Evolutionary conservation across 2,888 invertebrate genomes (phyloP), one percentile per base, ranked within the genome.

Genomic region (Smittia sp.): DNA sequence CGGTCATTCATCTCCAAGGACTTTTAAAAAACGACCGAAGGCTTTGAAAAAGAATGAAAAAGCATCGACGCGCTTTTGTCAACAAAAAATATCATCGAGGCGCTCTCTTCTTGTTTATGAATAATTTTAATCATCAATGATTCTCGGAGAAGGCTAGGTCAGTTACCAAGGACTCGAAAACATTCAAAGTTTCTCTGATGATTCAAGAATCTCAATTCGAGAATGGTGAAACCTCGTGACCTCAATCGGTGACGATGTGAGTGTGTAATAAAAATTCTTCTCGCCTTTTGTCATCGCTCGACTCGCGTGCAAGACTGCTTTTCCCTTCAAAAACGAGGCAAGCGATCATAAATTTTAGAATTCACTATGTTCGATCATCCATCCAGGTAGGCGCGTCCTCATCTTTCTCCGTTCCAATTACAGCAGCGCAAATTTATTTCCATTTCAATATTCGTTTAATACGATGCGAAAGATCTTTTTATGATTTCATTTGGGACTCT

Each of bases 111-210:
- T 46, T 46, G 11, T 46, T 46, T 46, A 15, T 46, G 32, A 32
- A 32, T 32, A 15, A 15, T 58, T 22, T 9, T 70, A 52, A 72
- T 72, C 58, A 62, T 72, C 72, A 72, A 72, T 54, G 62, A 72
- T 72, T 72, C 72, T 72, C 38, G 58, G 18, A 13, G 54, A 54
- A 38, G 72, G 22, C 58, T 72, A 72, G 72, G 72, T 72, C 72
- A 72, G 72, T 72, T 72, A 38, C 38, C 72, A 72, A 72, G 72
- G 72, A 72, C 38, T 22, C n/a, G 15, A 7, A n/a, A 20, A 13
- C 58, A 20, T n/a, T 18, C 18, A 58, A 58, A 9, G 18, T n/a
- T 3, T 58, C 58, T 58, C 22, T 46, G 58, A 22, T 58, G 58
- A 58, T n/a, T 58, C 58, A 58, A 58, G 58, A 58, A 58, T 22